Base-by-base conservation (phyloP, 2,888 invertebrate genomes). In the Loripinus fragilis region DNA sequence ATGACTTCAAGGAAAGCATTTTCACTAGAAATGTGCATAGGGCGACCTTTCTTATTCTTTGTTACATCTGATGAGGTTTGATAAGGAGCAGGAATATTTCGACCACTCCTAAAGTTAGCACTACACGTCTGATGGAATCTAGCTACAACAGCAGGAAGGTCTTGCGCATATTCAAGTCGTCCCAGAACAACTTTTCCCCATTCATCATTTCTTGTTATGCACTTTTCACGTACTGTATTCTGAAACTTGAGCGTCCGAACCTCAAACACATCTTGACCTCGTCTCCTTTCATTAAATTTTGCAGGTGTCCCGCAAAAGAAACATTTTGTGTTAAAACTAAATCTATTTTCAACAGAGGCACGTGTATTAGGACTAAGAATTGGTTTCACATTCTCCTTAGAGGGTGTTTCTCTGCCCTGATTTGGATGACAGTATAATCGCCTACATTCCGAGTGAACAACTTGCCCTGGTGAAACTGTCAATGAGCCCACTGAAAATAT, bases 1-100 rank as follows among this genome's bases (percentile, higher is more conserved):
- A 73, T 65, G 28, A 80, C 52, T 35, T 72, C 30, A 0, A 68
- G 12, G 52, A 81, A 85, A 23, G 81, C 74, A 45, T 64, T 35
- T 10, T 35, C 64, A 12, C 28, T 30, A 15, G 25, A 10, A 10
- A 33, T 35, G 7, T 25, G 7, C 17, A 5, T 10, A 10, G 64
- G 64, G 7, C 64, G 8, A 64, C 64, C 64, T 17, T 10, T 7
- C 28, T 64, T 64, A 5, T 25, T 30, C 35, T 7, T 28, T 28
- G 7, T 64, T 25, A 50, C 8, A n/a, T 50, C 50, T 12, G 50
- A 12, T 50, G 50, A 50, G n/a, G 12, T 8, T 20, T 50, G 50
- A 50, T 50, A 50, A n/a, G n/a, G n/a, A n/a, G n/a, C n/a, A n/a
- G n/a, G n/a, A n/a, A n/a, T n/a, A n/a, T n/a, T n/a, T n/a, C n/a